Base-by-base conservation (phyloP, 2,888 invertebrate genomes). In the Sussaba pulchella region DNA sequence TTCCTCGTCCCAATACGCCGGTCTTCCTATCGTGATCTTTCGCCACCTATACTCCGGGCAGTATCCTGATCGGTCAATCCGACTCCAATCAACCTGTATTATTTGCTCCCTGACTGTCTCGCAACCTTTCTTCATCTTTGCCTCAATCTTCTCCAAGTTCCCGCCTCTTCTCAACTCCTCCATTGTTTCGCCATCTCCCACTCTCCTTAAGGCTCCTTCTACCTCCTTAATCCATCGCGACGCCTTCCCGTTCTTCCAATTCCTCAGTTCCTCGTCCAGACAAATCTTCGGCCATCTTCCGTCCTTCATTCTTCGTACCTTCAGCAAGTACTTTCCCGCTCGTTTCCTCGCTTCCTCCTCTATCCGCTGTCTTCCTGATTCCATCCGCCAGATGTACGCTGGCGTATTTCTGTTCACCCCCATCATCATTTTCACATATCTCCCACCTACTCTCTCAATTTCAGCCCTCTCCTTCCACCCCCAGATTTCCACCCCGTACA, bases 241-340 rank as follows among this genome's bases (percentile, higher is more conserved):
- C n/a, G n/a, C n/a, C n/a, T n/a, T n/a, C n/a, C n/a, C n/a, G n/a
- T n/a, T n/a, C n/a, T n/a, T n/a, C n/a, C n/a, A n/a, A n/a, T n/a
- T n/a, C n/a, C n/a, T 64, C 14, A 70, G 0, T 31, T 80, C 75
- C 17, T 80, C 70, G 17, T 47, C 24, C 0, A 75, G 41, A 19
- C 80, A 76, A 5, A 70, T 26, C 19, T 69, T 71, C 31, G 76
- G 80, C 80, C 76, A 76, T 59, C 80, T 70, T 50, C 26, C 61
- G n/a, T 75, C 70, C 14, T 45, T n/a, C 75, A 76, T 80, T 14
- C 43, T 26, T 8, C 41, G 10, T 10, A 64, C 45, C 2, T 31
- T 54, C 4, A 39, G n/a, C 0, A 71, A 6, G 43, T 71, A 61
- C 21, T 57, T 59, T 3, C 14, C 2, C 31, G 61, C 59, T 71